Evolutionary conservation across 2,888 invertebrate genomes (phyloP).

Genomic region (Melieria omissa): DNA sequence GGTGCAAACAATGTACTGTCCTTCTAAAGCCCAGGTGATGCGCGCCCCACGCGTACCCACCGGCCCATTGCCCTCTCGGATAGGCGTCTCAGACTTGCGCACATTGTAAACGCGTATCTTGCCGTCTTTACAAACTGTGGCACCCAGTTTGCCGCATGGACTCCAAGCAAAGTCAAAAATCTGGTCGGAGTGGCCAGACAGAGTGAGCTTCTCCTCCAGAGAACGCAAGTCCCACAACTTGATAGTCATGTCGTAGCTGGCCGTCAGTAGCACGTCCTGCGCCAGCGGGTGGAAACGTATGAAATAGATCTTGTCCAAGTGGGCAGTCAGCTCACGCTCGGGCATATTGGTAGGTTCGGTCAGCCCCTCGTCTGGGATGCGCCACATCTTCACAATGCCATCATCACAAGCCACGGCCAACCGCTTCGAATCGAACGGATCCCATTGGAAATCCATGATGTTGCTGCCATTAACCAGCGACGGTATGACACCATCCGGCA

Average conservation of each 20-base stretch:
- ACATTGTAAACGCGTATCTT: conserved; percentile 83
- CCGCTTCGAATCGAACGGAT: conserved; percentile 85
- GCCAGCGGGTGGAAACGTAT: conserved; percentile 92
- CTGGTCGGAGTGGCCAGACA: conserved; percentile 84
- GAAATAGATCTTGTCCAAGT: conserved; percentile 91
- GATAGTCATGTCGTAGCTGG: conserved; percentile 89
- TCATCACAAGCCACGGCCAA: conserved; percentile 92
- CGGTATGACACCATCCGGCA: conserved; percentile 84
- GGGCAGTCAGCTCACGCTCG: conserved; percentile 77
- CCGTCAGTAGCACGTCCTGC: conserved; percentile 84
- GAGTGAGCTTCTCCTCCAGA: conserved; percentile 73
- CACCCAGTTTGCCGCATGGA: conserved; percentile 85
- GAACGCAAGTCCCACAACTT: conserved; percentile 86
- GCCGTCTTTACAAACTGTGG: conserved; percentile 91
- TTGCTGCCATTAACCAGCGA: conserved; percentile 91
- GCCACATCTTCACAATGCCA: conserved; percentile 84
- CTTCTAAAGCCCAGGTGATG: conserved; percentile 89
- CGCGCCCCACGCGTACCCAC: conserved; percentile 91
- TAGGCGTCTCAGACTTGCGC: conserved; percentile 73
- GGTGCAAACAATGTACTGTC: conserved; percentile 85
- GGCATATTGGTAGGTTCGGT: conserved; percentile 84
- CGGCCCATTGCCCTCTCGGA: conserved; percentile 84
- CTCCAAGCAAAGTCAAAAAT: conserved; percentile 95
- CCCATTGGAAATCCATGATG: conserved; percentile 94
- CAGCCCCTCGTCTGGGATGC: conserved; percentile 76